These are phyloP conservation scores for Lepus townsendii DNA, from an alignment of 2,797 vertebrate genomes.

Conservation along the genomic window DNA sequence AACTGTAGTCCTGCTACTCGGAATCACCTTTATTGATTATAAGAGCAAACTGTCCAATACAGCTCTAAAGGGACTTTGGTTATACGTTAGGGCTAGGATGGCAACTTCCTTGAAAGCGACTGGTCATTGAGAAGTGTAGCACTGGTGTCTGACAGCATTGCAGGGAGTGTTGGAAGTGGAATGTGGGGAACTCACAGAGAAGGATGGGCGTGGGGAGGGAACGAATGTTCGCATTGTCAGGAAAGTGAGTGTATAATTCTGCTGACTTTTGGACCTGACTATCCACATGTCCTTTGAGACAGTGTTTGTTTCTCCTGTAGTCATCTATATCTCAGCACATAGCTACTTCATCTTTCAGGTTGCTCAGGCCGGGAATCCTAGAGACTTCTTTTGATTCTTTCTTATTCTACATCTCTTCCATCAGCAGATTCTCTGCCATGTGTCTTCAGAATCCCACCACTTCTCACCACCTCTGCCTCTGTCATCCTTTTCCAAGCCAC, in stretches of 20 bases:
- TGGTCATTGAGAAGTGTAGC: background rate
- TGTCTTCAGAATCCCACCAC: background rate
- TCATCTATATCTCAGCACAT: background rate
- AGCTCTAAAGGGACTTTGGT: background rate
- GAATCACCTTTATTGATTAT: background rate
- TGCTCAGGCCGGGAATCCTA: background rate
- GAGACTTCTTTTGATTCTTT: background rate
- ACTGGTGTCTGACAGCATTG: background rate
- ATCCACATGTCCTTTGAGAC: too few species aligned
- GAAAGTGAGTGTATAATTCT: too few species aligned
- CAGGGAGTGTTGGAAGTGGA: background rate
- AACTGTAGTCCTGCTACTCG: background rate
- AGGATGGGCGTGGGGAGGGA: too few species aligned
- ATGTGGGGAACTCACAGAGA: background rate
- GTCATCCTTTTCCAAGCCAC: background rate
- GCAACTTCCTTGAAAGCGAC: background rate
- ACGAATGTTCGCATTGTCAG: background rate
- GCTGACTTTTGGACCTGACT: too few species aligned
- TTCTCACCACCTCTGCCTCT: background rate
- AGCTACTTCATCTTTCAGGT: background rate
- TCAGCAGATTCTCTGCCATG: background rate
- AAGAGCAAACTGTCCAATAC: background rate
- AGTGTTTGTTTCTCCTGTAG: background rate
- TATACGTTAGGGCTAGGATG: background rate
- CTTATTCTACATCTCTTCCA: background rate